phyloP scores from a whole-genome alignment of 2,888 invertebrate genomes.

The Adelognathus sp. region DNA sequence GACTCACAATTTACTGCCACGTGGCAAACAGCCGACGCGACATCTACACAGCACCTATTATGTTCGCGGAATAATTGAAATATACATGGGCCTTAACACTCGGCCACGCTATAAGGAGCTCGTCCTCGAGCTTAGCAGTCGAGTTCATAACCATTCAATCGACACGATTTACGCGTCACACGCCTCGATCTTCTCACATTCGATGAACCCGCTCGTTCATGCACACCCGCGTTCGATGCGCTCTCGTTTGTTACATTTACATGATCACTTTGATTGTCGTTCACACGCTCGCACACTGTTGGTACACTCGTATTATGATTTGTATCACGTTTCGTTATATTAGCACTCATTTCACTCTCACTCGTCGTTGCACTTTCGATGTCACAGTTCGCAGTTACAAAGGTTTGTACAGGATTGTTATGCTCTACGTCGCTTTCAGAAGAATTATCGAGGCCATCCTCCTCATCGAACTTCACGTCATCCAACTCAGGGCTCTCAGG shows the following conservation, averaged over 20 bases:
- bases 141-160: background rate
- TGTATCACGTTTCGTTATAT: no score
- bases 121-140: background rate
- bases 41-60: no score
- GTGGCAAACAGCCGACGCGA: no score
- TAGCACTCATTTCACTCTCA: no score
- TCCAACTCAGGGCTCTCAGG: background rate
- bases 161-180: background rate
- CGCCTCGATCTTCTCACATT: background rate
- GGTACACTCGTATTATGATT: no score
- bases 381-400: background rate
- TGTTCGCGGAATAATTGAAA: no score
- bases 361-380: background rate
- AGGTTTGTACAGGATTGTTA: background rate
- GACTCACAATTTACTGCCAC: no score
- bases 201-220: background rate
- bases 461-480: background rate
- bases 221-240: background rate
- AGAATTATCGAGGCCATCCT: background rate
- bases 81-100: no score
- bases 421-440: background rate
- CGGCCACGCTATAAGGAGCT: background rate
- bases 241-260: background rate
- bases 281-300: no score
- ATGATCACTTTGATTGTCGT: background rate